Base-by-base conservation (phyloP, 2,888 invertebrate species). In the Hirtodrosophila alboralis region DNA sequence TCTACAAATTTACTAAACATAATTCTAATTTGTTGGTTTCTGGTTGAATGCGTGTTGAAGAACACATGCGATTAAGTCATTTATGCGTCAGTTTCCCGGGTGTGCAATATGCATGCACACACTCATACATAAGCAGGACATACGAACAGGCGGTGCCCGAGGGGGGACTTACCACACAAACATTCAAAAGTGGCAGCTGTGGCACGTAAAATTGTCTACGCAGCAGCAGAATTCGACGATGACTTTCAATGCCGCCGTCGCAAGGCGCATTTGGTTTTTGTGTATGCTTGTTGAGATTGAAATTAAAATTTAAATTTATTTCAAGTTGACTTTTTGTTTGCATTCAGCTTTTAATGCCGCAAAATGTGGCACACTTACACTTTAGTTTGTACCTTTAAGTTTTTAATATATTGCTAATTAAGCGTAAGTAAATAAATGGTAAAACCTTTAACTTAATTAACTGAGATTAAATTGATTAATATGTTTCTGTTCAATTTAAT, bases 221-320 rank as follows among this genome's bases (percentile, higher is more conserved):
- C 81, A 78, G 77, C 84, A 63, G 51, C 52, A 28, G 30, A 62
- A 31, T 44, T 56, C 30, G 33, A 34, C 44, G 31, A 6, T 38
- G 37, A 40, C 45, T 45, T 51, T 41, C 34, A 43, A 47, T 53
- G 54, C 47, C 28, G 45, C 43, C 36, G 37, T 7, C 41, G 38
- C 47, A 34, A 14, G 43, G 33, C 61, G 48, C 64, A 74, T 62
- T 74, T 63, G 65, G 69, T 81, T 66, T 80, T 74, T 78, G 75
- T 78, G 58, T 60, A 51, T 28, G 48, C 48, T 66, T 68, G 59
- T 68, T 63, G 63, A 74, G 84, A 83, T 83, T 85, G 65, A 85
- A 85, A 81, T 85, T 79, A 85, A 85, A 81, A 75, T 84, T 81
- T 54, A 71, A 84, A 81, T 85, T 79, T 85, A 83, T 85, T 78